Base-by-base conservation (phyloP, 2,888 invertebrate genomes). In the Papilio demoleus region DNA sequence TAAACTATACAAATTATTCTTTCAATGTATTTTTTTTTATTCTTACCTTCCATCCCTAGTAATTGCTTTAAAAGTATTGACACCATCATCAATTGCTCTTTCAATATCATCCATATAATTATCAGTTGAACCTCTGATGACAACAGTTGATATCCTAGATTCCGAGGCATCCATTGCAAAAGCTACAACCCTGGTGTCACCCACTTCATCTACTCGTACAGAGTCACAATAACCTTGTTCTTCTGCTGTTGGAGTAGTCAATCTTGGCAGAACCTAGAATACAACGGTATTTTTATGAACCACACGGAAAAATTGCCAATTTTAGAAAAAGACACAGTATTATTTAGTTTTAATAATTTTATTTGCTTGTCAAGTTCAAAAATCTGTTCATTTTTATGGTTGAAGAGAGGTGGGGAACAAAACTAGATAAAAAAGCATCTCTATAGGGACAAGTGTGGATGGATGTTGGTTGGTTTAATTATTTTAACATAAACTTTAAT, bases 71-170 rank as follows among this genome's bases (percentile, higher is more conserved):
- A 98, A 99, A 38, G 98, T 99, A 85, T 99, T 99, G 22, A 99
- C 98, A 71, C 99, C 99, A 93, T 99, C 99, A 89, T 99, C 99
- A 78, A 99, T 95, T 31, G 99, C 98, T 71, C 99, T 94, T 90
- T 99, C 99, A 79, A 99, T 96, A 80, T 99, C 99, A 87, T 99
- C 99, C 97, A 99, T 98, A 81, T 97, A 97, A 86, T 99, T 99
- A 75, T 99, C 98, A 4, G 99, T 99, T 0, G 99, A 96, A 1
- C 99, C 99, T 74, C 99, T 95, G 71, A 99, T 94, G 12, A 99
- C 96, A 76, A 99, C 95, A 0, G 99, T 99, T 1, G 99, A 95
- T 71, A 99, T 97, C 63, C 96, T 95, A 4, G 97, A 97, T 78
- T 98, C 97, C 11, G 93, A 90, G 71, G 96, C 96, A 68, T 96